A percentile compares a stretch with the other conserved stretches of the same genome.
Conservation (phyloP, 1,140 invertebrate genomes). For the Trichomalopsis sarcophagae region DNA sequence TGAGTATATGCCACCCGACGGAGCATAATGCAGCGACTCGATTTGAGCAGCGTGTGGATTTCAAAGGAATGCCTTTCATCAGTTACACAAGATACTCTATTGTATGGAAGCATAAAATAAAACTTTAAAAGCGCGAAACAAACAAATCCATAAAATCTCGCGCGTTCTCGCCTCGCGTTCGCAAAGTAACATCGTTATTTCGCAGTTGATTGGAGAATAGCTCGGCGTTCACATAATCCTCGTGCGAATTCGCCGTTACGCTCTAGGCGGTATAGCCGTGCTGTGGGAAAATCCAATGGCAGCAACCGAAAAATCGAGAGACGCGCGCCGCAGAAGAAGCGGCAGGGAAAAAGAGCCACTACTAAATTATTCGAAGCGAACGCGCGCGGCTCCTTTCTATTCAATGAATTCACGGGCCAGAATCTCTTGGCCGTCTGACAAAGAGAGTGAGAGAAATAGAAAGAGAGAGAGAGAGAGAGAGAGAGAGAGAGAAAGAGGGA, state of each 20-base stretch:
- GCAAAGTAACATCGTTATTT: slow-evolving; percentile 32
- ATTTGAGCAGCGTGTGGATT: too few species aligned
- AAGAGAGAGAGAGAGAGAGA: too few species aligned
- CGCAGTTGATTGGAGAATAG: slow-evolving; percentile 39
- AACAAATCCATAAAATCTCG: background rate
- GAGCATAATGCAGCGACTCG: too few species aligned
- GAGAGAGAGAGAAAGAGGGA: too few species aligned
- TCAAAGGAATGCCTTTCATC: too few species aligned
- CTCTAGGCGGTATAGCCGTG: background rate
- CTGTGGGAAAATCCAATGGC: background rate
- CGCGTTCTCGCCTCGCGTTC: background rate
- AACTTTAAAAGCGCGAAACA: too few species aligned
- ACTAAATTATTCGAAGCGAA: slow-evolving; percentile 38
- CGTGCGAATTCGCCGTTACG: slow-evolving; percentile 8
- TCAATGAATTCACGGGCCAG: slow-evolving; percentile 22
- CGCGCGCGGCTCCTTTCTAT: slow-evolving; percentile 29
- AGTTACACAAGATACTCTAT: too few species aligned
- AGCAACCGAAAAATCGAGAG: background rate
- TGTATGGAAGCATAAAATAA: too few species aligned
- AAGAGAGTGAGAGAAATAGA: too few species aligned
- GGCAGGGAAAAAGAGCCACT: slow-evolving; percentile 14
- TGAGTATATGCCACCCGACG: too few species aligned
- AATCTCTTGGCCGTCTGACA: background rate
- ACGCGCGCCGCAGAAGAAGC: background rate
- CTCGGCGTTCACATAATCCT: slow-evolving; percentile 1